These are phyloP conservation scores for Lophura nycthemera DNA, from an alignment of 2,113 vertebrate genomes.

Conservation along the genomic window DNA sequence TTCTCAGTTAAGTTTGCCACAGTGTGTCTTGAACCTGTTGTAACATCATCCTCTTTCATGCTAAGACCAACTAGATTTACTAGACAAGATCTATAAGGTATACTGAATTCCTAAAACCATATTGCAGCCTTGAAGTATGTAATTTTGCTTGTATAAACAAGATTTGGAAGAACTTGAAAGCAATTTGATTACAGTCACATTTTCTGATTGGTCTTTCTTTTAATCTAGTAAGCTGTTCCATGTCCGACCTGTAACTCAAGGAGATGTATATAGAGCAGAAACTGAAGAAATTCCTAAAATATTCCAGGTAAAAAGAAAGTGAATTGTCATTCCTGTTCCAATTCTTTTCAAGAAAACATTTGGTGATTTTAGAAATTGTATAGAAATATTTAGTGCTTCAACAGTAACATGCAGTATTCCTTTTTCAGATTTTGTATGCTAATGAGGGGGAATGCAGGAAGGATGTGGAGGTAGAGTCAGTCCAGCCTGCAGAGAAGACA, in stretches of 20 bases:
- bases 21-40: neutral
- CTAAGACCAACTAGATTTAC: neutral
- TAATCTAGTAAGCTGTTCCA: conserved; percentile 94
- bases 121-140: neutral
- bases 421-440: conserved; percentile 93
- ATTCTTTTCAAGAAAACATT: neutral
- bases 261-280: conserved; percentile 98
- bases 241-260: conserved; percentile 97
- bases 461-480: conserved; percentile 89
- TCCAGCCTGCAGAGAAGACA: conserved; percentile 92
- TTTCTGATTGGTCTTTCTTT: conserved; percentile 49
- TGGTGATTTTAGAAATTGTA: neutral
- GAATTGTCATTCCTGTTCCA: neutral
- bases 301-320: conserved; percentile 89
- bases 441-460: conserved; percentile 98
- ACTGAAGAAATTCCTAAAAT: conserved; percentile 98
- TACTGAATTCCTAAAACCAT: neutral
- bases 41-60: neutral
- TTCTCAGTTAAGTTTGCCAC: neutral
- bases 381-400: neutral
- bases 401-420: neutral
- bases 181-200: neutral
- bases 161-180: neutral
- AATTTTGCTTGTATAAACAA: neutral
- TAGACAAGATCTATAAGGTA: neutral